Evolutionary conservation across 1,140 invertebrate species (phyloP).

Genomic region (Bombus sibiricus): DNA sequence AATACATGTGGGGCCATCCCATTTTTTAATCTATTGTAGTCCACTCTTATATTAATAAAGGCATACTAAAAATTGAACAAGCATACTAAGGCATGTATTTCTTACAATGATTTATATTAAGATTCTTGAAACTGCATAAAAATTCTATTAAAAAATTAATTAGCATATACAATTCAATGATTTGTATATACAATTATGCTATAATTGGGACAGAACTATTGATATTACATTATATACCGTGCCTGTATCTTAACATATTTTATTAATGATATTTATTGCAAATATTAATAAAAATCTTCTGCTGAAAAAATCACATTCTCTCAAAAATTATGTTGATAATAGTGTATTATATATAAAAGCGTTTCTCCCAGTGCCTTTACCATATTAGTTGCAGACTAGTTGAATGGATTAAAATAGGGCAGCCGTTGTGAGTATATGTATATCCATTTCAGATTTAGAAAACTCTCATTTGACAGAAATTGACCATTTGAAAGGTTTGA

Average conservation of each 20-base stretch:
- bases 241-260: slow-evolving; percentile 18
- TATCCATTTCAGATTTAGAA: slow-evolving; percentile 62
- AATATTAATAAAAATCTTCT: slow-evolving; percentile 34
- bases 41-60: slow-evolving; percentile 65
- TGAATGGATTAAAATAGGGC: slow-evolving; percentile 67
- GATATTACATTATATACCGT: slow-evolving; percentile 1
- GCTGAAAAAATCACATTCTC: slow-evolving; percentile 13
- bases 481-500: slow-evolving; percentile 37
- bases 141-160: slow-evolving; percentile 52
- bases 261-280: slow-evolving; percentile 15
- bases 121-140: slow-evolving; percentile 45
- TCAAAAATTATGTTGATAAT: slow-evolving; percentile 54
- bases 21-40: slow-evolving; percentile 66
- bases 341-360: slow-evolving; percentile 36
- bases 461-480: slow-evolving; percentile 49
- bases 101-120: slow-evolving; percentile 44
- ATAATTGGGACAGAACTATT: slow-evolving; percentile 25
- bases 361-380: slow-evolving; percentile 46
- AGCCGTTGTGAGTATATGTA: slow-evolving; percentile 68
- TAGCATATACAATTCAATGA: slow-evolving; percentile 36
- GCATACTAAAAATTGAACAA: slow-evolving; percentile 60
- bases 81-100: slow-evolving; percentile 47
- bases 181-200: slow-evolving; percentile 42
- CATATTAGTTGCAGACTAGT: slow-evolving; percentile 58
- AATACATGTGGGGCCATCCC: slow-evolving; percentile 62